Conservation (phyloP, 37 sponge, comb jelly and placozoan species). For the Diacarnus erythraeanus region DNA sequence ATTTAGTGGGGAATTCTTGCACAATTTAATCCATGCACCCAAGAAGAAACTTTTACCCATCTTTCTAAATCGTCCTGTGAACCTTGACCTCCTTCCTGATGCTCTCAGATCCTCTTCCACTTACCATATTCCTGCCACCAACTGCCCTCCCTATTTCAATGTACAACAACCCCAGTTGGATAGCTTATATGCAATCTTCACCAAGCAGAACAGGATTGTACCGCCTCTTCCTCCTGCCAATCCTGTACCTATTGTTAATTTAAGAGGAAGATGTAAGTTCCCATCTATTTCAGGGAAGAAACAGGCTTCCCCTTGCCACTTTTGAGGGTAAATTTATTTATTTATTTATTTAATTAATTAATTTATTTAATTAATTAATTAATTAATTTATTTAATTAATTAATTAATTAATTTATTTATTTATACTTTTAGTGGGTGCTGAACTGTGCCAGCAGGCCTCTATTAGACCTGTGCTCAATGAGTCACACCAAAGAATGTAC, state of each 20-base stretch:
- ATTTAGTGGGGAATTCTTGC: slow-evolving; percentile 24
- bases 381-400: no score
- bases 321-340: no score
- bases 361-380: no score
- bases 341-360: no score
- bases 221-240: background rate
- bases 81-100: slow-evolving; percentile 25
- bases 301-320: no score
- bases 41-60: slow-evolving; percentile 32
- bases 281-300: no score
- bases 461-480: background rate
- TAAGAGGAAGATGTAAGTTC: slow-evolving; percentile 20
- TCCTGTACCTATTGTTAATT: background rate
- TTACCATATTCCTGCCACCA: slow-evolving; percentile 15
- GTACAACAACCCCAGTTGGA: slow-evolving; percentile 6
- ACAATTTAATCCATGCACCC: slow-evolving; percentile 20
- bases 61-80: slow-evolving; percentile 12
- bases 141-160: background rate
- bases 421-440: slow-evolving; percentile 17
- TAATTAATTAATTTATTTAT: no score
- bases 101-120: slow-evolving; percentile 1
- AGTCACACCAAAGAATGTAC: background rate
- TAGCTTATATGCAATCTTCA: slow-evolving; percentile 29
- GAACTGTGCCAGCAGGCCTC: background rate
- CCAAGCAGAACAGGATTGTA: slow-evolving; percentile 24